Base-by-base conservation (phyloP, 2,888 invertebrate species). In the Prosopocoilus inquinatus region DNA sequence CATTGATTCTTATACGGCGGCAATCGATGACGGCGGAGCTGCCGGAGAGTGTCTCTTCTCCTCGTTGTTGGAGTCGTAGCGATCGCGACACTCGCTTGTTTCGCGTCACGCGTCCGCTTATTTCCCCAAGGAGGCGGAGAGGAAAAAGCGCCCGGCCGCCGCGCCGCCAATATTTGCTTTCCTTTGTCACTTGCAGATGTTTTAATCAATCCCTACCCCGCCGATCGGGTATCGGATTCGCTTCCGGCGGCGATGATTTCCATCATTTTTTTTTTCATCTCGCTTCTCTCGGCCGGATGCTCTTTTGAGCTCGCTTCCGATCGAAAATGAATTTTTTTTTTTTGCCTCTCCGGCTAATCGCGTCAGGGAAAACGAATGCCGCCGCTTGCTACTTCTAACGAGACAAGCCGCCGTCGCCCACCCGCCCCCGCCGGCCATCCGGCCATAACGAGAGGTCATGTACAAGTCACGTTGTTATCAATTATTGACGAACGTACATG, bases 31-130 rank as follows among this genome's bases (percentile, higher is more conserved):
- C 20, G 20, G 20, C 20, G 20, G n/a, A n/a, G n/a, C 20, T 28
- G 20, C n/a, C n/a, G n/a, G n/a, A n/a, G 20, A 28, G 20, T 28
- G 20, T 28, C 20, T 28, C 20, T 28, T 7, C 20, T n/a, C n/a
- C n/a, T n/a, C n/a, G n/a, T n/a, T n/a, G n/a, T n/a, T n/a, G n/a
- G 20, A 28, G 52, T 48, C 38, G 50, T 55, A 50, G 49, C 20
- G 20, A 28, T 28, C 20, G 20, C 52, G 54, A 47, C 60, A 53
- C 50, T 52, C 46, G 9, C 16, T 44, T 52, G 52, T 52, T 44
- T 36, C 52, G 28, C 55, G 58, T 59, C 61, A 59, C 61, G 59
- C 61, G 58, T 51, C 54, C 55, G 49, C 50, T 59, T 61, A 61
- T 61, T 61, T 61, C 61, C 61, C 61, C 36, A 51, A 56, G 61